These are phyloP conservation scores for Caenorhabditis remanei DNA, from an alignment of 1,140 invertebrate genomes.

Conservation along the genomic window DNA sequence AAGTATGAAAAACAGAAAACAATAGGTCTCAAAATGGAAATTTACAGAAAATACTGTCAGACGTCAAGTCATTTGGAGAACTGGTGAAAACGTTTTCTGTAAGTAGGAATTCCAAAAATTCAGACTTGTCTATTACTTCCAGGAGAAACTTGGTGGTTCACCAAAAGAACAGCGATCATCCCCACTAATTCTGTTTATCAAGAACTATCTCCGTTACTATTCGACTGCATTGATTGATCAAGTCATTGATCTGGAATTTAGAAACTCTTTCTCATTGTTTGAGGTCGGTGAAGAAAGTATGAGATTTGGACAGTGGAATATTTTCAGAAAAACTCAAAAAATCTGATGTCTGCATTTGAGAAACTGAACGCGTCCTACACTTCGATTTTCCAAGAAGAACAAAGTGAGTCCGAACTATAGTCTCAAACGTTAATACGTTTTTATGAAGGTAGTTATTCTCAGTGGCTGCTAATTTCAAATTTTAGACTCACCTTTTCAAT, in stretches of 20 bases:
- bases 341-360: too few relatives aligned
- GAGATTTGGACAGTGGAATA: background rate
- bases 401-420: background rate
- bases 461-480: too few relatives aligned
- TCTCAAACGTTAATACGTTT: too few relatives aligned
- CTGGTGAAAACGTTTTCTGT: too few relatives aligned
- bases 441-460: too few relatives aligned
- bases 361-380: background rate
- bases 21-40: too few relatives aligned
- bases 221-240: slow-evolving; percentile 4
- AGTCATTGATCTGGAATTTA: background rate
- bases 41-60: too few relatives aligned
- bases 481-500: too few relatives aligned
- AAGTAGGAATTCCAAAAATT: too few relatives aligned
- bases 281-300: background rate
- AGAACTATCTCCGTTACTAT: slow-evolving; percentile 4
- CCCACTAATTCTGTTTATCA: background rate
- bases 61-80: too few relatives aligned
- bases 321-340: slow-evolving; percentile 7
- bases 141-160: background rate
- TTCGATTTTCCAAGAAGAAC: background rate
- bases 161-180: background rate
- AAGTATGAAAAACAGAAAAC: too few relatives aligned
- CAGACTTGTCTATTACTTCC: background rate
- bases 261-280: background rate